Base-by-base conservation (phyloP, 2,113 vertebrate species). In the Petrocephalus zakoni region DNA sequence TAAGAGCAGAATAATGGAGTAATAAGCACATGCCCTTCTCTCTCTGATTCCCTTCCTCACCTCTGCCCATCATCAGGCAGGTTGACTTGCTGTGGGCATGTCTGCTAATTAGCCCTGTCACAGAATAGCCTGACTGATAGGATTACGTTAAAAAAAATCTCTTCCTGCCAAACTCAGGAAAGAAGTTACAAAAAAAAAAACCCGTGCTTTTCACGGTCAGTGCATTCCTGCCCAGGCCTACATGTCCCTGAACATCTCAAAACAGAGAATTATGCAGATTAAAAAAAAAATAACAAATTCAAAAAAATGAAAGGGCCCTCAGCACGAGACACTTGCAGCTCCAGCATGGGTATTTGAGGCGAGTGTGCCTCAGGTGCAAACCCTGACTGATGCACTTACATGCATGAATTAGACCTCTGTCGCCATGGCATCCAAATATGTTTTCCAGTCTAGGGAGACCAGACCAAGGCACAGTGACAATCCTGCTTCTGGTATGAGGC, bases 351-450 rank as follows among this genome's bases (percentile, higher is more conserved):
- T 34, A 37, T 78, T 42, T 19, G 29, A 78, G 13, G 34, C 72
- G 17, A 37, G 72, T 42, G 81, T n/a, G 81, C 49, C 81, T n/a
- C 81, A 83, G 81, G 81, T 83, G 81, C 81, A 83, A 83, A 42
- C 4, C 81, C 81, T 47, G 81, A 83, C 42, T 49, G 46, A 83
- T 83, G 81, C 81, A 83, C 19, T 47, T 25, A n/a, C 46, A 47
- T 83, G 81, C 81, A 83, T 83, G 42, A 22, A 49, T 47, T 42
- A 83, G 46, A 83, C 19, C 37, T n/a, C 37, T 11, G 81, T 15
- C 0, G 15, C 72, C 34, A 42, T 42, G 72, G 15, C 81, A 83
- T 49, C 22, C 37, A n/a, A 83, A 47, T 83, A 49, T 83, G 81
- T 83, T 46, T 83, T 42, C 37, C 22, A 21, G 19, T 78, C 34